Evolutionary conservation across 2,797 vertebrate species (phyloP).

Genomic region (Octomys mimax): DNA sequence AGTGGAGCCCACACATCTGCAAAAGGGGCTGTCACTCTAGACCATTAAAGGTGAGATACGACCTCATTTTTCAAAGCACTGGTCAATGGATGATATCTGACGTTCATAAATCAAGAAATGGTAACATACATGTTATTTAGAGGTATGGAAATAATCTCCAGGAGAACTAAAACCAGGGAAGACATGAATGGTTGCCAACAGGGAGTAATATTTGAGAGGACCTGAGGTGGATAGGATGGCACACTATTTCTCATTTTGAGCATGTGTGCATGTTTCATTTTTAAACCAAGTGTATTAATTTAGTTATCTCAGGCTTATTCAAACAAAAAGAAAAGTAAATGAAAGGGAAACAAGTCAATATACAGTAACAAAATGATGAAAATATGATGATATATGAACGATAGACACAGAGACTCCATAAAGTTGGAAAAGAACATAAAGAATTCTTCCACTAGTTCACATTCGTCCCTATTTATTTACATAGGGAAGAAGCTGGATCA

Average conservation of each 20-base stretch:
- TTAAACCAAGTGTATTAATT: constrained; percentile 8
- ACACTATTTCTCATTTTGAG: constrained; percentile 6
- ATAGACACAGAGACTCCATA: background rate
- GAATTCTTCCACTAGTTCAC: background rate
- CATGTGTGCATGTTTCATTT: background rate
- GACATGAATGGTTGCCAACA: background rate
- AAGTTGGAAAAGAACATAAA: constrained; percentile 6
- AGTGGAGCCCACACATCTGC: background rate
- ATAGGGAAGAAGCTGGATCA: background rate
- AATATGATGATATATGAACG: background rate
- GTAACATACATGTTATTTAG: constrained; percentile 13
- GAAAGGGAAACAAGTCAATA: constrained; percentile 4
- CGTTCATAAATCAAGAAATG: background rate
- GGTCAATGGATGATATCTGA: background rate
- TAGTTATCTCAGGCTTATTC: background rate
- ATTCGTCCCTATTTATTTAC: background rate
- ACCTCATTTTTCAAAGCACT: background rate
- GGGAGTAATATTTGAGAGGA: background rate
- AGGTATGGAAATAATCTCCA: background rate
- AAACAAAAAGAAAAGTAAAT: constrained; percentile 46
- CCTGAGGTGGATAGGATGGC: background rate
- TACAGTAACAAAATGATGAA: background rate
- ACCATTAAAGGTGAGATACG: background rate
- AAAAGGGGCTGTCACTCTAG: background rate
- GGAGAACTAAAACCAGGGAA: background rate